Conservation (phyloP, 1,140 invertebrate species). For the Colletes gigas region DNA sequence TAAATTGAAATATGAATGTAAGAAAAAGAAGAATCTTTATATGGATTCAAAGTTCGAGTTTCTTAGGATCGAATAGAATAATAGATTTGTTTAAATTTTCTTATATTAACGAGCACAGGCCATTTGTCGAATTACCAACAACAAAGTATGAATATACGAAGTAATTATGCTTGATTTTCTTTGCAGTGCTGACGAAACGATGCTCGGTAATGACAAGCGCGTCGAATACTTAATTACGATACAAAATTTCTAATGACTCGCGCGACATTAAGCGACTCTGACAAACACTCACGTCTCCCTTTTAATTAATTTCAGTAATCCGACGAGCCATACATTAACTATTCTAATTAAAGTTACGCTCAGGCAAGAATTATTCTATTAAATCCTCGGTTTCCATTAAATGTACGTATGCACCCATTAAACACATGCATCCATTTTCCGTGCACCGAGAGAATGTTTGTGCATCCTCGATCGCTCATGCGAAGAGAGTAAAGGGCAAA, state of each 20-base stretch:
- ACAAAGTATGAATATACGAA: neutral
- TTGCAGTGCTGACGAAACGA: neutral
- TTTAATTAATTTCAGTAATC: neutral
- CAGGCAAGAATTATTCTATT: neutral
- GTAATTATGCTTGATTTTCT: neutral
- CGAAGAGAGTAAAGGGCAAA: conserved; percentile 28
- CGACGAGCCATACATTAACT: conserved; percentile 1
- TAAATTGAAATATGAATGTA: too few species aligned
- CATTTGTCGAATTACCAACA: too few species aligned
- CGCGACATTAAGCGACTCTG: neutral
- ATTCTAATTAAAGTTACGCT: neutral
- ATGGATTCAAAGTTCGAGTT: too few species aligned
- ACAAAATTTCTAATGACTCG: neutral
- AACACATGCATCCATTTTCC: neutral
- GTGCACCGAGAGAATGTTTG: neutral
- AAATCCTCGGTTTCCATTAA: conserved; percentile 9
- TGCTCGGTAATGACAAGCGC: neutral
- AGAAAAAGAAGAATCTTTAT: too few species aligned
- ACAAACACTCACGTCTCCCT: neutral
- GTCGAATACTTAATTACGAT: neutral
- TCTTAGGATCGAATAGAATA: too few species aligned
- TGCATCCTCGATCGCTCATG: neutral
- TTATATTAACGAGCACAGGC: too few species aligned
- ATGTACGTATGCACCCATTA: neutral
- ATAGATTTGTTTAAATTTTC: too few species aligned